phyloP scores from a whole-genome alignment of 2,113 vertebrate genomes.

The Hemichromis elongatus region DNA sequence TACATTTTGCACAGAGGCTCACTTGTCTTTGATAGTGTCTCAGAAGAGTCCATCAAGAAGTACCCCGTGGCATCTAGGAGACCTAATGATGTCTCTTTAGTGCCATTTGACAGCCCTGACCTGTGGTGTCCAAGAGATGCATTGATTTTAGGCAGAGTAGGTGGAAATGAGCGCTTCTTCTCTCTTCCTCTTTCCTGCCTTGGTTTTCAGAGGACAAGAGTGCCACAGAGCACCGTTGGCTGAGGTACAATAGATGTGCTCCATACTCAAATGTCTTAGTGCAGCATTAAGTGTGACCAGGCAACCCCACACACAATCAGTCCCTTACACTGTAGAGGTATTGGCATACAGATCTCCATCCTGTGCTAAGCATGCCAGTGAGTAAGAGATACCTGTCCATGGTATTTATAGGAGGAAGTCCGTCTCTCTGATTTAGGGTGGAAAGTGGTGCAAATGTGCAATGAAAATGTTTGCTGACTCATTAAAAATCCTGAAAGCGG shows the following conservation, averaged over 20 bases:
- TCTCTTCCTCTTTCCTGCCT: slow-evolving; percentile 10
- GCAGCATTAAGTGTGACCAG: slow-evolving; percentile 64
- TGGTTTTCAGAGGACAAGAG: slow-evolving; percentile 32
- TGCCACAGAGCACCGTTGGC: slow-evolving; percentile 32
- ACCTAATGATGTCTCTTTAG: slow-evolving; percentile 54
- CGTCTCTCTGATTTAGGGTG: slow-evolving; percentile 21
- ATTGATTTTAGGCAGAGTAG: slow-evolving; percentile 49
- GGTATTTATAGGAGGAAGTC: slow-evolving; percentile 66
- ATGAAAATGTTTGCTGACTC: slow-evolving; percentile 68
- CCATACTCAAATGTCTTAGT: slow-evolving; percentile 55
- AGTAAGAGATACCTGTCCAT: slow-evolving; percentile 60
- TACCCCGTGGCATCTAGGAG: slow-evolving; percentile 50
- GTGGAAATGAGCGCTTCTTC: slow-evolving; percentile 21
- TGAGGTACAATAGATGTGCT: slow-evolving; percentile 40
- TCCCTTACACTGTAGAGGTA: slow-evolving; percentile 49
- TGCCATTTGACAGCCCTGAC: slow-evolving; percentile 47
- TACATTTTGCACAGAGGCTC: slow-evolving; percentile 41
- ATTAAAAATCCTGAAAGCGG: slow-evolving; percentile 46
- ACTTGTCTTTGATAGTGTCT: slow-evolving; percentile 56
- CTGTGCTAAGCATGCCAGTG: slow-evolving; percentile 49
- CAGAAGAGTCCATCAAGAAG: slow-evolving; percentile 44
- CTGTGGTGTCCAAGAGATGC: slow-evolving; percentile 30
- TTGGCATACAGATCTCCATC: slow-evolving; percentile 62
- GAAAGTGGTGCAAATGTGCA: slow-evolving; percentile 51
- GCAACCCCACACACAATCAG: slow-evolving; percentile 59